These are phyloP conservation scores for Anthophora plumipes DNA, from an alignment of 2,888 invertebrate species.

Conservation along the genomic window DNA sequence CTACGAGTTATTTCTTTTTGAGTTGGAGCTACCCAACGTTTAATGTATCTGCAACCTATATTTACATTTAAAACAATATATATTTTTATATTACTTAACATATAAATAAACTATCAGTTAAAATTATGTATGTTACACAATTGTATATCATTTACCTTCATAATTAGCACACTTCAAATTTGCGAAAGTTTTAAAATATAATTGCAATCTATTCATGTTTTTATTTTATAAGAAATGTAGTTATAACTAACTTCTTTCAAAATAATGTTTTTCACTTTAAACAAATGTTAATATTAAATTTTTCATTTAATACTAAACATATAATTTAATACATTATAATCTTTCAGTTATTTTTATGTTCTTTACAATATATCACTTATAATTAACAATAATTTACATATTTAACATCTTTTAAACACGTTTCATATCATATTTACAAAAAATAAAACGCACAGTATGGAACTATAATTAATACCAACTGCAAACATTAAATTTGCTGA, in stretches of 20 bases:
- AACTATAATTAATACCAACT: not conserved
- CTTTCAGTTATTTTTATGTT: not conserved
- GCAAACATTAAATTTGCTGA: not conserved
- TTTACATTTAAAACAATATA: conserved; percentile 16
- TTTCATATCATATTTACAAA: not conserved
- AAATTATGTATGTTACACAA: too few species aligned
- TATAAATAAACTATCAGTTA: not conserved
- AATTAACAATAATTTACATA: not conserved
- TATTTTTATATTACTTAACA: conserved; percentile 28
- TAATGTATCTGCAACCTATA: conserved; percentile 83
- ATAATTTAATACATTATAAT: not conserved
- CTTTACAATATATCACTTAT: not conserved
- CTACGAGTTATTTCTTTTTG: conserved; percentile 88
- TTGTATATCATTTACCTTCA: conserved; percentile 71
- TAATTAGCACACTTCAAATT: conserved; percentile 61
- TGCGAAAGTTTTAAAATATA: conserved; percentile 56
- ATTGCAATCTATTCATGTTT: conserved; percentile 74
- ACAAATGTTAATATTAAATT: not conserved
- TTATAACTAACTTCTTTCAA: not conserved
- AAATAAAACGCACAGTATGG: not conserved
- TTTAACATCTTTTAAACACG: not conserved
- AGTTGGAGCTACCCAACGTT: conserved; percentile 90
- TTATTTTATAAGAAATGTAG: not conserved
- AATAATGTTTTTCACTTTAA: conserved; percentile 1
- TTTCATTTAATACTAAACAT: not conserved